phyloP scores from a whole-genome alignment of 2,888 invertebrate genomes.

The Agrotis puta region DNA sequence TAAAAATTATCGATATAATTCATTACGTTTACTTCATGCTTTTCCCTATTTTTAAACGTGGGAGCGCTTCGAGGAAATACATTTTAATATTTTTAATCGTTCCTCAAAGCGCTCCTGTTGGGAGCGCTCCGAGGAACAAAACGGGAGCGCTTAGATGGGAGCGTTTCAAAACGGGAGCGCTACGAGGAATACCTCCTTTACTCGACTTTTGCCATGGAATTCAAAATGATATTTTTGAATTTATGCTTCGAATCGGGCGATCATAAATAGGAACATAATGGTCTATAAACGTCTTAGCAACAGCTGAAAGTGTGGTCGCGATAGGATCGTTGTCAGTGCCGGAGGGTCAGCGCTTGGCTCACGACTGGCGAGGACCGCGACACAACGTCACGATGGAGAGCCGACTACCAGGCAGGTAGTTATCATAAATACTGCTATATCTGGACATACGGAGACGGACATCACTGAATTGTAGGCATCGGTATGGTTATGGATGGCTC shows the following conservation, averaged over 20 bases:
- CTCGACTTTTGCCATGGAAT: constrained; percentile 25
- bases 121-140: too few relatives aligned
- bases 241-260: constrained; percentile 70
- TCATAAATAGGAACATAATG: constrained; percentile 79
- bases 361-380: constrained; percentile 66
- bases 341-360: constrained; percentile 70
- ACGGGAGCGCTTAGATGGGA: too few relatives aligned
- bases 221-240: constrained; percentile 61
- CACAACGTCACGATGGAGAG: constrained; percentile 56
- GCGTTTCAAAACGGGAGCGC: too few relatives aligned
- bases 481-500: constrained; percentile 61
- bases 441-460: constrained; percentile 54
- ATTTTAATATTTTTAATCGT: too few relatives aligned
- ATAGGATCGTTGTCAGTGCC: constrained; percentile 77
- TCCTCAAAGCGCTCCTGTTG: too few relatives aligned
- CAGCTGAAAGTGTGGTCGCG: constrained; percentile 76
- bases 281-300: constrained; percentile 79
- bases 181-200: too few relatives aligned
- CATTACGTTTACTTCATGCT: too few relatives aligned
- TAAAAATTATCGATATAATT: too few relatives aligned
- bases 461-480: constrained; percentile 63
- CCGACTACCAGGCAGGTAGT: constrained; percentile 52
- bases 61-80: too few relatives aligned
- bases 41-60: too few relatives aligned
- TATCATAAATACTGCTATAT: constrained; percentile 59